A percentile compares a stretch with the other conserved stretches of the same genome.
phyloP scores from a whole-genome alignment of 1,140 invertebrate genomes.

The Ips typographus region DNA sequence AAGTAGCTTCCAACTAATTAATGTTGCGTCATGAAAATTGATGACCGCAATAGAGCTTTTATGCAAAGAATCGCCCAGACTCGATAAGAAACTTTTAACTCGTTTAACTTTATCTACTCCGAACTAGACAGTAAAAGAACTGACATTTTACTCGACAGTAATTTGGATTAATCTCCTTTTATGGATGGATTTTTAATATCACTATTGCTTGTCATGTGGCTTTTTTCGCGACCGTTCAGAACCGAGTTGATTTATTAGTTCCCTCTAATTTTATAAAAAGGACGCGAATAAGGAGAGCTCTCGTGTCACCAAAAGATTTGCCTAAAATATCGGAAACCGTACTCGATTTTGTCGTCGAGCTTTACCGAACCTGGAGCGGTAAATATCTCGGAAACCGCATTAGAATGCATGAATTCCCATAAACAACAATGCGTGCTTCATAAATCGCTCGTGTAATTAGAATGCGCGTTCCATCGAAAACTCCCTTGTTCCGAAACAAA shows the following conservation, averaged over 20 bases:
- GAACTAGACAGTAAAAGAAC: conserved; percentile 8
- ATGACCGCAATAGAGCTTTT: conserved; percentile 4
- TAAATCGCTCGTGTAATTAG: conserved; percentile 9
- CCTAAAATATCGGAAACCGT: no score
- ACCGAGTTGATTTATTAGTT: conserved; percentile 1
- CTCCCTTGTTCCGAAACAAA: conserved; percentile 14
- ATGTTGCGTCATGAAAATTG: conserved; percentile 6
- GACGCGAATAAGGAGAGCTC: no score
- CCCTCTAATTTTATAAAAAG: background rate
- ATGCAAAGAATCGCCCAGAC: conserved; percentile 5
- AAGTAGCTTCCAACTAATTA: no score
- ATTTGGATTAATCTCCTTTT: conserved; percentile 6
- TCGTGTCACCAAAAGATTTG: no score
- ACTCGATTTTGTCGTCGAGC: no score
- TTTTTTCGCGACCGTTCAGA: background rate
- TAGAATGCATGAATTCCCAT: background rate
- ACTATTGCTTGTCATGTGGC: conserved; percentile 2
- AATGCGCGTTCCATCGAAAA: conserved; percentile 10
- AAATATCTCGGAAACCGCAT: background rate
- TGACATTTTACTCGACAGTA: conserved; percentile 2
- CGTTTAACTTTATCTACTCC: conserved; percentile 14
- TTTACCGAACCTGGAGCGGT: background rate
- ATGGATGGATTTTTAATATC: conserved; percentile 4
- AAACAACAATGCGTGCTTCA: conserved; percentile 15
- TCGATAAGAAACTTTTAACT: conserved; percentile 14